Base-by-base conservation (phyloP, 2,888 invertebrate genomes). In the Aleiodes testaceus region DNA sequence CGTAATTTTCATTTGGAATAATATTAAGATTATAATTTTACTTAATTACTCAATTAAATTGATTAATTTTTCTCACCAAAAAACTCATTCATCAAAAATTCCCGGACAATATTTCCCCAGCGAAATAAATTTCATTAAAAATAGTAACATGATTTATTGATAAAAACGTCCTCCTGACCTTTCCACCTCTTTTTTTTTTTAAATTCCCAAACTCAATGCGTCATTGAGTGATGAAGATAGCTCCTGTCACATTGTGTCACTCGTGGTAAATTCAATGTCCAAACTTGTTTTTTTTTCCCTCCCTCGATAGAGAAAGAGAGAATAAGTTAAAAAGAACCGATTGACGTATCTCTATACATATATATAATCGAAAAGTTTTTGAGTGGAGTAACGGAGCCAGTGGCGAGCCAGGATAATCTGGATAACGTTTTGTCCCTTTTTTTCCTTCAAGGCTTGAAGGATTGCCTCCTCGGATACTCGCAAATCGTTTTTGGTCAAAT, bases 271-370 rank as follows among this genome's bases (percentile, higher is more conserved):
- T 18, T 49, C 49, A 16, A 16, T 16, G 14, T 9, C 20, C 18
- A 49, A 49, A 20, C 49, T 36, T 36, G 6, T 36, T 36, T 7
- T 36, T 36, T 36, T 11, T n/a, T n/a, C n/a, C n/a, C n/a, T n/a
- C n/a, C n/a, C n/a, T n/a, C n/a, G 9, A 11, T 6, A 6, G 36
- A 11, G 36, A 9, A 9, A 9, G 36, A 36, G 36, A 65, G 66
- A 67, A 69, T 72, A 76, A 77, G 73, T 77, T 76, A 67, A 45
- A 66, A 70, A 72, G 73, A 76, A 73, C 74, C 73, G 72, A 72
- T 66, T 75, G 72, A 73, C 73, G 72, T 73, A 73, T 76, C 73
- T 75, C 66, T 72, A 69, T 70, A 69, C 68, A 70, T 18, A 49
- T 20, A 36, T 36, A 11, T 36, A 36, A 36, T 36, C 36, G 36